Evolutionary conservation across 2,888 invertebrate genomes (phyloP), one percentile per base, ranked within the genome.

Genomic region (Euphydryas editha): DNA sequence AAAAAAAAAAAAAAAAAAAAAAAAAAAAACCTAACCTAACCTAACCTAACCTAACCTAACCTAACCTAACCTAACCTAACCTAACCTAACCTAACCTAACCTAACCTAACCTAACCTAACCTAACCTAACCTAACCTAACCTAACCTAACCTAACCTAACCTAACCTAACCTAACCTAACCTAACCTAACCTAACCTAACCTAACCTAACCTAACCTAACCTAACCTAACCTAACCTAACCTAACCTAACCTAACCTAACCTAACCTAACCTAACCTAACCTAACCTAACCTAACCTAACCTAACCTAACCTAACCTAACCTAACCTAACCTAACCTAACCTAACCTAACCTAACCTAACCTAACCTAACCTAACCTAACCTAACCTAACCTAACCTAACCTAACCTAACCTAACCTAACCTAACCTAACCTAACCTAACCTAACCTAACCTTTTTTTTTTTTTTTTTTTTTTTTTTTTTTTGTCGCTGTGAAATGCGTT

Each of bases 111-210:
- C 62, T 58, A 61, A 59, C 65, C 59, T 55, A 65, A 59, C 65
- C 65, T 55, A 65, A 59, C 65, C 59, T 47, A 65, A 65, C 65
- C 65, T 55, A 58, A 67, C 67, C 65, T 54, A 65, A 65, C 65
- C 65, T 54, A 65, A 65, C 65, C 62, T 57, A 65, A 65, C 65
- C 59, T 54, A 65, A 65, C 65, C 65, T 59, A 65, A 65, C 65
- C 65, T 54, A 65, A 65, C 58, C 59, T 54, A 65, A 65, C 65
- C 59, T 54, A 65, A 62, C 62, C 56, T 59, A 65, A 65, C 65
- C 65, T 59, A 65, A 65, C 65, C 65, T 59, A 65, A 65, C 65
- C 59, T 44, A 39, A 39, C 39, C 39, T 15, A 39, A 37, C 37
- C 37, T 36, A 37, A 37, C 37, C 37, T 37, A 37, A 37, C 37